Base-by-base conservation (phyloP, 2,797 vertebrate species). In the Sphaeramia orbicularis region DNA sequence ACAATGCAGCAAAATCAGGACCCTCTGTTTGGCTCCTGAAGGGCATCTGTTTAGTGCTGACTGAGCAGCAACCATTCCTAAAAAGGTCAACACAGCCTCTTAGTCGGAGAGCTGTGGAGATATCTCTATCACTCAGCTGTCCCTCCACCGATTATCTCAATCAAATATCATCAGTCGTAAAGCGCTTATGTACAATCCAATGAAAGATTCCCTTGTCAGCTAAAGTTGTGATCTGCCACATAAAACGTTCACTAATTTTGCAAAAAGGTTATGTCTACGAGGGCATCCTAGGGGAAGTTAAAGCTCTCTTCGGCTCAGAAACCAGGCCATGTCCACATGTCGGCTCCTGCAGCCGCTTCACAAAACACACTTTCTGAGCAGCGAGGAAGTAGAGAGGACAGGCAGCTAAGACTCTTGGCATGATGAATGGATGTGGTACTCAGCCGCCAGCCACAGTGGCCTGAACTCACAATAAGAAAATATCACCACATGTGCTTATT, bases 91-190 rank as follows among this genome's bases (percentile, higher is more conserved):
- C 58, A 15, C 47, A 44, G 59, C 51, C 59, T 80, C 67, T 71
- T 48, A 57, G 67, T 35, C 6, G 47, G 54, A 47, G 61, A 65
- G 66, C 75, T 38, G 62, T 44, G 51, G 50, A 64, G 55, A 70
- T 80, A 55, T 83, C 80, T 81, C 76, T 73, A 64, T 83, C 73
- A 71, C 49, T 79, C 65, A 58, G 44, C 56, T 69, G 71, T 59
- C 72, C 57, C 54, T 55, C 65, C 4, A 15, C 45, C 7, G 37
- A 75, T 74, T 76, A 74, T 71, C 74, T 81, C 64, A 12, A 64
- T 73, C 65, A 74, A 73, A 75, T 35, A 79, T 75, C 81, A 61
- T 9, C 16, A 53, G 47, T 51, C 14, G 9, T 54, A 43, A 61
- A 76, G 71, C 40, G 32, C 52, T 30, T 21, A 30, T 10, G 7